These are phyloP conservation scores for Camelus dromedarius DNA, from an alignment of 2,113 vertebrate species.

Conservation along the genomic window DNA sequence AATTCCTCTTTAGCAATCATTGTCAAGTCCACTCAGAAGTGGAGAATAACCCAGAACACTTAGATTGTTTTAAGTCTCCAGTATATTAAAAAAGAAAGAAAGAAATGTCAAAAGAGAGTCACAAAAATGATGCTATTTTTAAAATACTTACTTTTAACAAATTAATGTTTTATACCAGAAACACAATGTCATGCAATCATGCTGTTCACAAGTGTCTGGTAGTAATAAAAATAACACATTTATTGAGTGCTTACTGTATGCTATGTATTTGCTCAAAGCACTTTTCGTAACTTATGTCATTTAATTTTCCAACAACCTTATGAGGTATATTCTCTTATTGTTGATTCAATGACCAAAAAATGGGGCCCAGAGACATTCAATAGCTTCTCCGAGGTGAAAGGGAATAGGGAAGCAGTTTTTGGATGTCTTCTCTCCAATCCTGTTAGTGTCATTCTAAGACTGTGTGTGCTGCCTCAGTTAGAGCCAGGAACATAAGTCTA, in stretches of 20 bases:
- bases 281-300: neutral
- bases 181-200: neutral
- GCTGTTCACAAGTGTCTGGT: neutral
- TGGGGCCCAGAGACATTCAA: neutral
- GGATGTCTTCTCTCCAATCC: neutral
- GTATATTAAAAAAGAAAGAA: neutral
- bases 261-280: neutral
- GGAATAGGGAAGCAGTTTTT: neutral
- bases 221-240: slow-evolving; percentile 16
- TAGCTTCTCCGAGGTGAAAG: neutral
- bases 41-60: neutral
- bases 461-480: neutral
- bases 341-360: neutral
- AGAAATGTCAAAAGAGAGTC: neutral
- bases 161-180: neutral
- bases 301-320: neutral
- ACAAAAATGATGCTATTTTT: neutral
- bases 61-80: neutral
- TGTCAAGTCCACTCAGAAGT: neutral
- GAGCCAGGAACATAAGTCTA: neutral
- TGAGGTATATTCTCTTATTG: neutral
- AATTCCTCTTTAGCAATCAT: neutral
- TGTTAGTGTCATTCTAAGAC: neutral
- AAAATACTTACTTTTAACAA: neutral
- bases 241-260: neutral